Conservation (phyloP, 2,888 invertebrate species). For the Altica lythri region DNA sequence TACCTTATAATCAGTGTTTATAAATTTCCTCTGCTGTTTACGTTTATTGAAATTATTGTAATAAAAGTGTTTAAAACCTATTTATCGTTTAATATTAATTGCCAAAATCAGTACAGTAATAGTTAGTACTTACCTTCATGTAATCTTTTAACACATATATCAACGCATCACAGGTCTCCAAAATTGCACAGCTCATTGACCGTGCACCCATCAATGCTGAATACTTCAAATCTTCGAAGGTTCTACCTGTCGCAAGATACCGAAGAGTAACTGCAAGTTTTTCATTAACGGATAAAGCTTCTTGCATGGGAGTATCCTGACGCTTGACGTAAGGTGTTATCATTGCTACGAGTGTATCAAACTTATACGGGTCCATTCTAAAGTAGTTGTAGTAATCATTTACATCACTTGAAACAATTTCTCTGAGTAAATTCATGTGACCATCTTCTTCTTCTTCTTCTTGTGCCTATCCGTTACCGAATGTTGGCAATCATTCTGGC, state of each 20-base stretch:
- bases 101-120: too few species aligned
- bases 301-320: not conserved
- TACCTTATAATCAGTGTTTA: too few species aligned
- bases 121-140: conserved; percentile 2
- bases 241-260: conserved; percentile 15
- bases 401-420: conserved; percentile 9
- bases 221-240: too few species aligned
- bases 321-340: conserved; percentile 1
- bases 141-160: not conserved
- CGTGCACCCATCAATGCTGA: not conserved
- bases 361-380: conserved; percentile 18
- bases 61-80: too few species aligned
- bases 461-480: too few species aligned
- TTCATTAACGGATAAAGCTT: conserved; percentile 1
- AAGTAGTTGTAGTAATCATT: conserved; percentile 22
- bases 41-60: too few species aligned
- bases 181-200: not conserved
- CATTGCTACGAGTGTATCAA: conserved; percentile 19
- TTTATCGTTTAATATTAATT: too few species aligned
- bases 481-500: too few species aligned
- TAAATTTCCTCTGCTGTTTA: too few species aligned
- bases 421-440: too few species aligned
- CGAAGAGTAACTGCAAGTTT: conserved; percentile 13
- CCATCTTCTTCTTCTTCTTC: too few species aligned
- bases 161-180: not conserved